These are phyloP conservation scores for Recurvirostra avosetta DNA, from an alignment of 2,113 vertebrate genomes.

Conservation along the genomic window DNA sequence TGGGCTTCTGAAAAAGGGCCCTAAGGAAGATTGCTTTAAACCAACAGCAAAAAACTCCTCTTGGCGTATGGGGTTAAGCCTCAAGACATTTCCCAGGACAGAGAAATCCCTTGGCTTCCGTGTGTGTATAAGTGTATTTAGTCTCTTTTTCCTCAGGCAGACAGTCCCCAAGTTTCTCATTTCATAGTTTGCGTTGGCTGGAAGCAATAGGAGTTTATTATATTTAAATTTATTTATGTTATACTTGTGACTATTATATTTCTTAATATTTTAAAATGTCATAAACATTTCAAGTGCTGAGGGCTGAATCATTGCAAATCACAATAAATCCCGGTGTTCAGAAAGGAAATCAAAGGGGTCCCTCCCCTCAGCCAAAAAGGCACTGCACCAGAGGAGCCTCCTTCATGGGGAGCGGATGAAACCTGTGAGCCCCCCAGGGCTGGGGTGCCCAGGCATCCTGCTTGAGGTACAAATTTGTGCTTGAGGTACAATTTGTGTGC, in stretches of 20 bases:
- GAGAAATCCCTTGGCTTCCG: not conserved
- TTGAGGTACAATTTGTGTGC: not conserved
- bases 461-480: not conserved
- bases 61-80: not conserved
- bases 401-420: not conserved
- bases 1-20: not conserved
- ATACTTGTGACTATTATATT: conserved; percentile 17
- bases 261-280: conserved; percentile 34
- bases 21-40: not conserved
- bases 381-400: not conserved
- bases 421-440: not conserved
- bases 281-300: conserved; percentile 10
- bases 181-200: not conserved
- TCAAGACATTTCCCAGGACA: not conserved
- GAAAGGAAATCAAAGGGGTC: not conserved
- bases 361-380: not conserved
- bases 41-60: not conserved
- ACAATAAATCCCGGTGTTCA: not conserved
- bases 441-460: not conserved
- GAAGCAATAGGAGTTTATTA: not conserved
- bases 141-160: not conserved
- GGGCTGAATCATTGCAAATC: not conserved
- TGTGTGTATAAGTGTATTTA: not conserved
- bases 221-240: conserved; percentile 26
- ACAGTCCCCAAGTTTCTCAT: not conserved